These are phyloP conservation scores for Axea sp. DNA, from an alignment of 2,888 invertebrate genomes.

Conservation along the genomic window DNA sequence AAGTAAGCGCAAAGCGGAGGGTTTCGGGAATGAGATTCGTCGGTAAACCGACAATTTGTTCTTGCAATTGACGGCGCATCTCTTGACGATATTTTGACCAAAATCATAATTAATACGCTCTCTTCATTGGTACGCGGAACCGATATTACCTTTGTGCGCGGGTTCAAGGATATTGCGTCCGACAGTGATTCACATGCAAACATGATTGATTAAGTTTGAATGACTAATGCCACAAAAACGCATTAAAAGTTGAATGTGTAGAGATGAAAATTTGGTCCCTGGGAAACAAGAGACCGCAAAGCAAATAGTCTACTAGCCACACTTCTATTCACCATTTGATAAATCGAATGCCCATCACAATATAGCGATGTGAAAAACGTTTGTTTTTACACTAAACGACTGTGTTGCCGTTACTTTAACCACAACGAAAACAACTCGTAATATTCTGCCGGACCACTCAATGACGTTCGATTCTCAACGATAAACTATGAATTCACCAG, in stretches of 20 bases:
- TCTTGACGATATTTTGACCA: conserved; percentile 78
- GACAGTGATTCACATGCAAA: conserved; percentile 63
- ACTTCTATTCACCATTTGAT: conserved; percentile 59
- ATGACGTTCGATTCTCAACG: conserved; percentile 47
- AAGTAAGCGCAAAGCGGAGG: conserved; percentile 74
- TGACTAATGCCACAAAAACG: conserved; percentile 79
- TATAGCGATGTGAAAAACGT: conserved; percentile 73
- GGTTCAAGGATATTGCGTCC: conserved; percentile 59
- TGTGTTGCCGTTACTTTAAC: conserved; percentile 65
- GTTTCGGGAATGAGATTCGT: conserved; percentile 79
- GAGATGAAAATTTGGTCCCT: conserved; percentile 78
- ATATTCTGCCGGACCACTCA: conserved; percentile 50
- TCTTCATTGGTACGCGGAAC: conserved; percentile 74
- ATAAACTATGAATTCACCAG: conserved; percentile 45
- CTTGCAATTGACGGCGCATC: conserved; percentile 76
- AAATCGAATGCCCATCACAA: conserved; percentile 72
- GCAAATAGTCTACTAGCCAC: conserved; percentile 77
- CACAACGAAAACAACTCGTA: conserved; percentile 63
- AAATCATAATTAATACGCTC: conserved; percentile 79
- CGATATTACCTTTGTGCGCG: conserved; percentile 71
- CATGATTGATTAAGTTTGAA: conserved; percentile 78
- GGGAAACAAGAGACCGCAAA: conserved; percentile 79
- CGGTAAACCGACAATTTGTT: conserved; percentile 80
- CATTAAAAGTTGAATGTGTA: conserved; percentile 79
- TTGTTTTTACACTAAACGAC: conserved; percentile 59